Percentiles rank a stretch among this genome's conserved stretches.
phyloP scores from a whole-genome alignment of 2,797 vertebrate genomes.

The Oreonectes daqikongensis region DNA sequence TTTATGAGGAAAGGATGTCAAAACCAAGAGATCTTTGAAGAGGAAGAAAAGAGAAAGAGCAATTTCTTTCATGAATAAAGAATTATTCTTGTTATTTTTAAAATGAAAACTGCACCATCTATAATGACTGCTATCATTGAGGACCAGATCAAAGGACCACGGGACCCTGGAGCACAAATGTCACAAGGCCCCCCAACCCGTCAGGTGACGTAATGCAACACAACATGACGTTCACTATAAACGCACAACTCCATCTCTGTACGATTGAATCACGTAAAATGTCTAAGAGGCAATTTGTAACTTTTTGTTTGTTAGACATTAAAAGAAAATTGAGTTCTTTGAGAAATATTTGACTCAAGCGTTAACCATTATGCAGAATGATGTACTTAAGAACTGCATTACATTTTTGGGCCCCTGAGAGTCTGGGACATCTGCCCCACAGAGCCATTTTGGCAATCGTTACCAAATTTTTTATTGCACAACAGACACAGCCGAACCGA shows the following conservation, averaged over 20 bases:
- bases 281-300: not conserved
- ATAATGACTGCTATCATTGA: not conserved
- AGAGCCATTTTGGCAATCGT: not conserved
- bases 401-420: not conserved
- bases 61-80: not conserved
- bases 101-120: not conserved
- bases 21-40: not conserved
- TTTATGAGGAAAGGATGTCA: not conserved
- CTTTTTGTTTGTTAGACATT: not conserved
- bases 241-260: not conserved
- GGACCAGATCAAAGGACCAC: not conserved
- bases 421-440: not conserved
- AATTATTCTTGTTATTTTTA: slow-evolving; percentile 3
- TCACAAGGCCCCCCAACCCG: not conserved
- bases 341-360: not conserved
- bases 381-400: not conserved
- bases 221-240: not conserved
- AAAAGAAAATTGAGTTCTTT: too few relatives aligned
- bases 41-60: not conserved
- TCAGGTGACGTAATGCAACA: not conserved
- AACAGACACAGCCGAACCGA: not conserved
- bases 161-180: not conserved
- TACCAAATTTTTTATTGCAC: not conserved
- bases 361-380: not conserved
- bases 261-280: not conserved